phyloP scores from a whole-genome alignment of 2,797 vertebrate genomes.

The Octomys mimax region DNA sequence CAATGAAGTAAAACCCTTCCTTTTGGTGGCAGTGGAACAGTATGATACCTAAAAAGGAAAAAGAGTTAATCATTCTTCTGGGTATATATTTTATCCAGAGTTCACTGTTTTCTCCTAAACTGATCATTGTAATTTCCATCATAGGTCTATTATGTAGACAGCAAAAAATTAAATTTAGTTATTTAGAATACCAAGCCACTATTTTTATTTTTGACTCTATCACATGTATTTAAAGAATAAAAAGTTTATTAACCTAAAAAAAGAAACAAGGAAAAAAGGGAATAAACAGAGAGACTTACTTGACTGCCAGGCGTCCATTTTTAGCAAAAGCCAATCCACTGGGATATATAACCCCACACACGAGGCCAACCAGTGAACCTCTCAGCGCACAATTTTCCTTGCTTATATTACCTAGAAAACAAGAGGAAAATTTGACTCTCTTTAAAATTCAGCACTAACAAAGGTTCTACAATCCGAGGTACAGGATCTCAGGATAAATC shows the following conservation, averaged over 20 bases:
- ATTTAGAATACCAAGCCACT: conserved; percentile 40
- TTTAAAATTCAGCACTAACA: not conserved
- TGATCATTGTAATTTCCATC: conserved; percentile 42
- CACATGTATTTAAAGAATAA: conserved; percentile 48
- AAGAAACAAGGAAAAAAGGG: not conserved
- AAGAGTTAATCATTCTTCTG: conserved; percentile 28
- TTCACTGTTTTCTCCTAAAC: conserved; percentile 14
- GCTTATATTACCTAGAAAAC: conserved; percentile 89
- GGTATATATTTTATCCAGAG: not conserved
- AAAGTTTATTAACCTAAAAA: conserved; percentile 42
- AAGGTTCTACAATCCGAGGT: no score
- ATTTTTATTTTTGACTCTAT: conserved; percentile 62
- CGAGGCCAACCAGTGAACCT: conserved; percentile 89
- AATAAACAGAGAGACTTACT: conserved; percentile 81
- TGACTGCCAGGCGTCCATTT: conserved; percentile 90
- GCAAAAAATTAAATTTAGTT: conserved; percentile 54
- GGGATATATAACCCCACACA: conserved; percentile 91
- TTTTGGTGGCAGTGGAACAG: conserved; percentile 79
- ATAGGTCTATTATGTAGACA: conserved; percentile 10
- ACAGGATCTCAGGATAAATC: no score
- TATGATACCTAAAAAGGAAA: conserved; percentile 79
- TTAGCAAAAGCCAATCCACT: conserved; percentile 91
- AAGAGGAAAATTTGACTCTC: conserved; percentile 51
- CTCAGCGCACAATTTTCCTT: conserved; percentile 89
- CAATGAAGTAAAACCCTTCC: conserved; percentile 78